Evolutionary conservation across 2,797 vertebrate genomes (phyloP), one percentile per base, ranked within the genome.

Genomic region (Eospalax fontanierii): DNA sequence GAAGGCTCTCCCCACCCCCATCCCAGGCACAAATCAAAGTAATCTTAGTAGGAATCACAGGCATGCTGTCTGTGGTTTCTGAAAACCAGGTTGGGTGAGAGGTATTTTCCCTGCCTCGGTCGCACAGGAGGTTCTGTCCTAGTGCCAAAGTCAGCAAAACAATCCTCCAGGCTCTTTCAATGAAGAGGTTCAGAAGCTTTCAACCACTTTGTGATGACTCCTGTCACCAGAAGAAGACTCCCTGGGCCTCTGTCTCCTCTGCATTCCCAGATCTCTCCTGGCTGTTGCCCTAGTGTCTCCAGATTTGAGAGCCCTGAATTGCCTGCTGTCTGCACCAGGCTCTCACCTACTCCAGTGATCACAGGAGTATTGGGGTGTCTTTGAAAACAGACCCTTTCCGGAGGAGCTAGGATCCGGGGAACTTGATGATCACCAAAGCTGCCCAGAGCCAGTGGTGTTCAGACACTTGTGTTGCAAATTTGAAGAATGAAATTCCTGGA

Each of bases 1-100:
- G n/a, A 46, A 18, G 28, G 30, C 66, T 10, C 2, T 65, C 63
- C 65, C 4, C 63, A 12, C 61, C 61, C 63, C 26, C 18, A 61
- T 21, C 59, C 80, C 28, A 54, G 50, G 50, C 50, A 54, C 50
- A 54, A 54, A 59, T 94, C 81, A 73, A 90, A 89, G 83, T 26
- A 40, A 40, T 63, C 74, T 85, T 30, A 0, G 46, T n/a, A 11
- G 19, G 65, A 82, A 33, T 83, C 81, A 38, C n/a, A 71, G 91
- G 80, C 65, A 18, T 12, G 66, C 82, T 79, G 82, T 38, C 85
- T 79, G 85, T 38, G 84, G 87, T 87, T 91, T 96, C 95, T 50
- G 46, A 40, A 80, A 94, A 70, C n/a, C 6, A 28, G 74, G 70
- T 79, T 93, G 61, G 82, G 19, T 71, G 81, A 95, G 91, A 83